Evolutionary conservation across 2,113 vertebrate species (phyloP).

Genomic region (Plotosus lineatus): DNA sequence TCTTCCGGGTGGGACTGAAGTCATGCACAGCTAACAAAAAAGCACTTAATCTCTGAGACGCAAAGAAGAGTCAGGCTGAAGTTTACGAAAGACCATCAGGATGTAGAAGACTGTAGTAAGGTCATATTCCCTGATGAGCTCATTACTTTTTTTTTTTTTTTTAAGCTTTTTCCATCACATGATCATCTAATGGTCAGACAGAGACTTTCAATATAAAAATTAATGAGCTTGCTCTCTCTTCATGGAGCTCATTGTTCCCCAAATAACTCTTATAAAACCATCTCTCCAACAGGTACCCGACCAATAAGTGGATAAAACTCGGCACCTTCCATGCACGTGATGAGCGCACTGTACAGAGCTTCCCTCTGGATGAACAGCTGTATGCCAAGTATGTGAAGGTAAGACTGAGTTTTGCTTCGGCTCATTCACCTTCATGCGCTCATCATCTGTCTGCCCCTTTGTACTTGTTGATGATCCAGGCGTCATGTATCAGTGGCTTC

Average conservation of each 20-base stretch:
- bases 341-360: slow-evolving; percentile 96
- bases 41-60: too few relatives aligned
- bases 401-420: slow-evolving; percentile 32
- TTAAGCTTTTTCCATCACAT: too few relatives aligned
- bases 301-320: slow-evolving; percentile 97
- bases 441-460: neutral
- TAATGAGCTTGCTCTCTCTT: neutral
- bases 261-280: neutral
- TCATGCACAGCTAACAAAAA: too few relatives aligned
- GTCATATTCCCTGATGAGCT: too few relatives aligned
- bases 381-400: slow-evolving; percentile 99
- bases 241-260: neutral
- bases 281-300: slow-evolving; percentile 84
- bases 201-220: too few relatives aligned
- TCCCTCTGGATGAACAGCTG: slow-evolving; percentile 97
- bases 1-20: too few relatives aligned
- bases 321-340: slow-evolving; percentile 96
- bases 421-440: neutral
- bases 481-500: neutral
- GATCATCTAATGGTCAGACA: too few relatives aligned
- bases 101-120: too few relatives aligned
- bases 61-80: too few relatives aligned
- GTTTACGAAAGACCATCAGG: too few relatives aligned
- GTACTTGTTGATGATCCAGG: neutral
- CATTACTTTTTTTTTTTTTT: too few relatives aligned